Conservation (phyloP, 2,888 invertebrate genomes). For the Branchipolynoe longqiensis region DNA sequence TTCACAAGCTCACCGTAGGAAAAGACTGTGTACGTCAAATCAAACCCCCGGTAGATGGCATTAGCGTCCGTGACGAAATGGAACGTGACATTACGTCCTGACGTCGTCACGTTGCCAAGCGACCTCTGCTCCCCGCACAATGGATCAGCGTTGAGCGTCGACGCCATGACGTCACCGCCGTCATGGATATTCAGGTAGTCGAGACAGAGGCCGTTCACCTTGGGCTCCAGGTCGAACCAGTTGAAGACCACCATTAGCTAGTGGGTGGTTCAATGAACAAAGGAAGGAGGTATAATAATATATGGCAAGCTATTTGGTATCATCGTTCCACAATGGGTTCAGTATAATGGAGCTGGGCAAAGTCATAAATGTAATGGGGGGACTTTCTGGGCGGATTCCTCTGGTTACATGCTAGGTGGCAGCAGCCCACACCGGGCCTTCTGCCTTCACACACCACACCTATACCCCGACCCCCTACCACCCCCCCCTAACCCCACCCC, state of each 20-base stretch:
- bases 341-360: too few species aligned
- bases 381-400: too few species aligned
- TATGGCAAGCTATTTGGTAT: too few species aligned
- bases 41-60: conserved; percentile 30
- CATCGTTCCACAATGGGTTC: too few species aligned
- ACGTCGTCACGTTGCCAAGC: neutral
- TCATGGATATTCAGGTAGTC: conserved; percentile 48
- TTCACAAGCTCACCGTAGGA: conserved; percentile 18
- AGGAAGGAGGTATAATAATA: too few species aligned
- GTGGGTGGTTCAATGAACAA: too few species aligned
- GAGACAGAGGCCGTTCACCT: conserved; percentile 21
- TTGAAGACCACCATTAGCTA: conserved; percentile 9
- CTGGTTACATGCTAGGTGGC: too few species aligned
- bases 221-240: conserved; percentile 11
- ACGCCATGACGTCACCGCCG: conserved; percentile 3
- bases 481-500: too few species aligned
- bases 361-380: too few species aligned
- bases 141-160: conserved; percentile 19
- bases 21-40: conserved; percentile 29
- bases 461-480: too few species aligned
- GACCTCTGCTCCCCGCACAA: conserved; percentile 29
- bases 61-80: conserved; percentile 46
- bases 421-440: too few species aligned
- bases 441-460: too few species aligned
- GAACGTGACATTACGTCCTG: conserved; percentile 18